These are phyloP conservation scores for Oreochromis mossambicus DNA, from an alignment of 2,797 vertebrate genomes.

Conservation along the genomic window DNA sequence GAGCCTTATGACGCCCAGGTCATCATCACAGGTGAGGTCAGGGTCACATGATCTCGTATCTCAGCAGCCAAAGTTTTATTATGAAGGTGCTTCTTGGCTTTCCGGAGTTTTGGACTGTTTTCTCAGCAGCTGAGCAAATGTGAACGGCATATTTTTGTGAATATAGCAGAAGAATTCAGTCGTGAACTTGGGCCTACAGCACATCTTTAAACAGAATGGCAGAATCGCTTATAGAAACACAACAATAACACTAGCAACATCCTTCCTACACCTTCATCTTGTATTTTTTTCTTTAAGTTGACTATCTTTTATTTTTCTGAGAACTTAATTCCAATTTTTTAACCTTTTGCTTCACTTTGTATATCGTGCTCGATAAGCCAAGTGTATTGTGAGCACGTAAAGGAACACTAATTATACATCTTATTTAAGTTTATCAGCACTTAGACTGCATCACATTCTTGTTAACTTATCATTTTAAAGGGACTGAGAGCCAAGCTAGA, in stretches of 20 bases:
- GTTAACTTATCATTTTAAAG: constrained; percentile 37
- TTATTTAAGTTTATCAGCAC: background rate
- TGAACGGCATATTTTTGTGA: background rate
- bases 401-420: background rate
- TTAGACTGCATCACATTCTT: background rate
- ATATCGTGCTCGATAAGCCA: background rate
- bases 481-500: constrained; percentile 11
- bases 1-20: constrained; percentile 96
- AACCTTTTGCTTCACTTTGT: background rate
- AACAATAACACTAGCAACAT: background rate
- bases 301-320: background rate
- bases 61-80: background rate
- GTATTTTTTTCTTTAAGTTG: background rate
- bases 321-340: background rate
- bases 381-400: background rate
- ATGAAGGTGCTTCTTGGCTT: background rate
- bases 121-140: background rate
- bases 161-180: background rate
- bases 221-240: background rate
- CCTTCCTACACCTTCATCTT: background rate
- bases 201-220: background rate
- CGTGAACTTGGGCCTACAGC: background rate
- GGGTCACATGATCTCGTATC: background rate
- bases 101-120: background rate
- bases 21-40: constrained; percentile 89